Conservation (phyloP, 2,113 vertebrate genomes). For the Thalassoma bifasciatum region DNA sequence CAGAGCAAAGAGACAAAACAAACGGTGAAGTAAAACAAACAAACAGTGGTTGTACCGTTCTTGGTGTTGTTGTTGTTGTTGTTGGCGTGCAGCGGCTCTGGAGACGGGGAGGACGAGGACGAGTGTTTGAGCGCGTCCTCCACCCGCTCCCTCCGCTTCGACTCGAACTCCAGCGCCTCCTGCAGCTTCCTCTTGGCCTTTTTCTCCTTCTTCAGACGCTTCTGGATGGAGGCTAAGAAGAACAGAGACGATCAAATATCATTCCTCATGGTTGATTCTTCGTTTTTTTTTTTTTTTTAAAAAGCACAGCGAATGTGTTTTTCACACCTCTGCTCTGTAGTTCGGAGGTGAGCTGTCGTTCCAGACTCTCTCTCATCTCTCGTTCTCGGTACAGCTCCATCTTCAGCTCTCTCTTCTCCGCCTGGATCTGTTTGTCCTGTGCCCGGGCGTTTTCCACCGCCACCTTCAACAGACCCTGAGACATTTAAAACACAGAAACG, state of each 20-base stretch:
- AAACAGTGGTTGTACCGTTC: neutral
- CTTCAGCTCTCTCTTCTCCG: conserved; percentile 96
- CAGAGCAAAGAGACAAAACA: neutral
- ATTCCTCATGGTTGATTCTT: no score
- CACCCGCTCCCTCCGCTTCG: conserved; percentile 91
- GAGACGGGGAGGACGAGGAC: conserved; percentile 85
- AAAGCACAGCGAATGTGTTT: no score
- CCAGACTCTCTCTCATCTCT: conserved; percentile 95
- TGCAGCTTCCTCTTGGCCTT: conserved; percentile 98
- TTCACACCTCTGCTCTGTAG: conserved; percentile 92
- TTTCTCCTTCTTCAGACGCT: conserved; percentile 97
- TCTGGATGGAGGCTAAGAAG: conserved; percentile 92
- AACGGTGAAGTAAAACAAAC: neutral
- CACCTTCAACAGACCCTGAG: conserved; percentile 95
- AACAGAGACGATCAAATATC: no score
- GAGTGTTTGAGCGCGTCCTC: conserved; percentile 93
- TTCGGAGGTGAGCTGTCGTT: conserved; percentile 95
- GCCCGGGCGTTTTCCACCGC: conserved; percentile 95
- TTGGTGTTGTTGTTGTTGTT: conserved; percentile 78
- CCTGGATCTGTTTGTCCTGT: conserved; percentile 97
- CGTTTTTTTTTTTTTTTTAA: no score
- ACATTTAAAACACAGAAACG: no score
- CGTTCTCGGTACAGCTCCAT: conserved; percentile 97
- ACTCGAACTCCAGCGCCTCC: conserved; percentile 96
- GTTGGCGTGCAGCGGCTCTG: conserved; percentile 86